A percentile compares a stretch with the other conserved stretches of the same genome.
These are phyloP conservation scores for Argynnis bischoffii DNA, from an alignment of 2,888 invertebrate species.

Conservation along the genomic window DNA sequence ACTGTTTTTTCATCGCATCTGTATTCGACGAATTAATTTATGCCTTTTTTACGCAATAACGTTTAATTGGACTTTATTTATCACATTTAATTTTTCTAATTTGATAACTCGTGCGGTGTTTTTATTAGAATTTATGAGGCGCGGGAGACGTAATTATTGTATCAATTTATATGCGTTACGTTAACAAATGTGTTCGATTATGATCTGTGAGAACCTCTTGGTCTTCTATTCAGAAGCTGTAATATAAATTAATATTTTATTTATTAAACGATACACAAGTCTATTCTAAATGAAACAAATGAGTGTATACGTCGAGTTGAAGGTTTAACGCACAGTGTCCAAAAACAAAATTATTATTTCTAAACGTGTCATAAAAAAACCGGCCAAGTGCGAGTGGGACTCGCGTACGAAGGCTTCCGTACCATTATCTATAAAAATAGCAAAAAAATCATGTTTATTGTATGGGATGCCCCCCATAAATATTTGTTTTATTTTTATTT, in stretches of 20 bases:
- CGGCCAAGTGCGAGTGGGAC: too few species aligned
- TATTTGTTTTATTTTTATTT: too few species aligned
- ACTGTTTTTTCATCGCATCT: conserved; percentile 48
- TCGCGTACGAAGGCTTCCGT: too few species aligned
- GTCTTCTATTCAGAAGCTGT: conserved; percentile 19
- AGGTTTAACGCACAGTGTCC: too few species aligned
- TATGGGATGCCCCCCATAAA: too few species aligned
- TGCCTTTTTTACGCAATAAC: conserved; percentile 82
- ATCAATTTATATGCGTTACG: conserved; percentile 74
- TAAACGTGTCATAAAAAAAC: too few species aligned
- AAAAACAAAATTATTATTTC: too few species aligned
- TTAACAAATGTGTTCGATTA: conserved; percentile 67
- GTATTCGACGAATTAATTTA: conserved; percentile 70
- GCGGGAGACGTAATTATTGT: conserved; percentile 51
- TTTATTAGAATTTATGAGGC: conserved; percentile 76
- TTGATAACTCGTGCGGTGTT: conserved; percentile 68
- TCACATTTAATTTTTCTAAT: conserved; percentile 82
- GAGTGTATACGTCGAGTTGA: background rate
- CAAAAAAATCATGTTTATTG: too few species aligned
- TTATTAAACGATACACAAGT: conserved; percentile 24
- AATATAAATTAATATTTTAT: conserved; percentile 42
- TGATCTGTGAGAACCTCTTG: conserved; percentile 27
- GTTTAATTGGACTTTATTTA: conserved; percentile 80
- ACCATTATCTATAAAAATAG: too few species aligned
- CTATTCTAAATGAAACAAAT: conserved; percentile 7